These are phyloP conservation scores for Spodoptera exigua DNA, from an alignment of 2,888 invertebrate species.

Conservation along the genomic window DNA sequence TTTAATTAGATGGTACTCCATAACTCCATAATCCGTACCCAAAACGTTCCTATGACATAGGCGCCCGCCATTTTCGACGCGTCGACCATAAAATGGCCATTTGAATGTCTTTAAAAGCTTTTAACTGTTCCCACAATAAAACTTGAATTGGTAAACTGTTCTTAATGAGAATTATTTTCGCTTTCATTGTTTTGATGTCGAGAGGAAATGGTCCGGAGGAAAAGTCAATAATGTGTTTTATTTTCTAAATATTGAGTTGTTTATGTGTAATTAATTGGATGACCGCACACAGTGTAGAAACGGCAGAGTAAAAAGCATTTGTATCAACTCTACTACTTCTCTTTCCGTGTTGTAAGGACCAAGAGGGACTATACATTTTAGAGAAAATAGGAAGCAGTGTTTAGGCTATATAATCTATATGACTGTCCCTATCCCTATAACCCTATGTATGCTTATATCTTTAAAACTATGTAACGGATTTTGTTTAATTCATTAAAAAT, in stretches of 20 bases:
- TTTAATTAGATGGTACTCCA: too few species aligned
- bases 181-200: constrained; percentile 45
- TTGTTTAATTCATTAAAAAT: too few species aligned
- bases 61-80: constrained; percentile 21
- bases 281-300: neutral
- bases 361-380: too few species aligned
- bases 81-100: constrained; percentile 56
- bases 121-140: constrained; percentile 47
- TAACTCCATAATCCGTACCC: neutral
- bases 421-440: too few species aligned
- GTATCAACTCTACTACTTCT: too few species aligned
- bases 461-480: too few species aligned
- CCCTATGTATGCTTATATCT: too few species aligned
- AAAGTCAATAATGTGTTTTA: constrained; percentile 50
- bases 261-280: constrained; percentile 24
- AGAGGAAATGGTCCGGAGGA: constrained; percentile 44
- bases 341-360: too few species aligned
- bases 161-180: constrained; percentile 59
- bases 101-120: constrained; percentile 52
- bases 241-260: constrained; percentile 22
- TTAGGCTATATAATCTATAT: too few species aligned
- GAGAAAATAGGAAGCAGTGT: too few species aligned
- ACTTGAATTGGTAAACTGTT: constrained; percentile 57
- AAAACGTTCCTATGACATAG: constrained; percentile 52
- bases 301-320: too few species aligned